Percentiles rank a stretch among this genome's conserved stretches.
phyloP scores from a whole-genome alignment of 2,797 vertebrate species.

The Sardinella longiceps region DNA sequence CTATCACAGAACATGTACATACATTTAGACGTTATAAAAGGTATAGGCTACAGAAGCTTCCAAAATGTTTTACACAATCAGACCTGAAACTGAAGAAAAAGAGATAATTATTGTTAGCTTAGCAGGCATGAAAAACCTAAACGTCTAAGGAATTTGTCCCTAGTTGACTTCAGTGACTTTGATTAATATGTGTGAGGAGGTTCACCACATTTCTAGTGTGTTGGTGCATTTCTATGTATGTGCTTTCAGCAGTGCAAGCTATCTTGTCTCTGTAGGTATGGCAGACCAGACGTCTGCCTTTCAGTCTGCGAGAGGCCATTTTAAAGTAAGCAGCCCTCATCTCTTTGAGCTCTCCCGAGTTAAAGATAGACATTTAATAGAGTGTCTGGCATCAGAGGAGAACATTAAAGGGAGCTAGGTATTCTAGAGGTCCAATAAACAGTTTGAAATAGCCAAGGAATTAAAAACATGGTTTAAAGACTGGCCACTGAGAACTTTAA shows the following conservation, averaged over 20 bases:
- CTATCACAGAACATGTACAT: background rate
- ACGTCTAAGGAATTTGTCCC: background rate
- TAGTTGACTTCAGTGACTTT: background rate
- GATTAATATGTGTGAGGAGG: background rate
- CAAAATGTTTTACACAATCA: background rate
- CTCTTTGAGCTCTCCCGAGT: background rate
- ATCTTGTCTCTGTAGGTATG: background rate
- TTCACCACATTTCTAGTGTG: background rate
- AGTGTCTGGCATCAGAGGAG: background rate
- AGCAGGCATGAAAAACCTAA: background rate
- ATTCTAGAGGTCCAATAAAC: background rate
- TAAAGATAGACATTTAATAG: constrained; percentile 4
- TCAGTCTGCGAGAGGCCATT: background rate
- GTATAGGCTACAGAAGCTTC: background rate
- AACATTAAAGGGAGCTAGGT: background rate
- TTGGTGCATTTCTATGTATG: background rate
- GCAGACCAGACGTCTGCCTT: background rate
- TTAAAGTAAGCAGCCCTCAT: background rate
- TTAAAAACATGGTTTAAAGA: background rate
- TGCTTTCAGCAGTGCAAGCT: background rate
- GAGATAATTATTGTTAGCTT: background rate
- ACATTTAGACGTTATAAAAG: background rate
- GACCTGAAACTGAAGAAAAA: background rate
- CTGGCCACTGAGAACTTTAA: background rate
- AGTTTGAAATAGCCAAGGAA: background rate